Evolutionary conservation across 2,888 invertebrate genomes (phyloP).

Genomic region (Tholera decimalis): DNA sequence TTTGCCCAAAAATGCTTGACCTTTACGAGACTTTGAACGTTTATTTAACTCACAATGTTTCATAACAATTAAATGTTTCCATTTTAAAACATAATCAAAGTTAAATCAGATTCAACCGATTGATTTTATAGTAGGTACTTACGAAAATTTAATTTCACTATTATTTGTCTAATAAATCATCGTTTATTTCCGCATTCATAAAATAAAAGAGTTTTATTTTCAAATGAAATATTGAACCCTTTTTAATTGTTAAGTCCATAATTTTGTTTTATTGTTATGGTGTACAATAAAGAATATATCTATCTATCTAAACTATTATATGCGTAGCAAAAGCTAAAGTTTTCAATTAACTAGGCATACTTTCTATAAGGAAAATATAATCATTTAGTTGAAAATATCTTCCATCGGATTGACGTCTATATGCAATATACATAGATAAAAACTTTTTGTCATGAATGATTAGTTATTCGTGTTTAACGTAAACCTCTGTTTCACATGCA

Average conservation of each 20-base stretch:
- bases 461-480: too few relatives aligned
- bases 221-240: not conserved
- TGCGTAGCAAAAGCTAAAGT: slow-evolving; percentile 12
- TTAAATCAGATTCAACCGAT: slow-evolving; percentile 13
- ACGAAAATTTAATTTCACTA: not conserved
- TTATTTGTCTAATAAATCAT: slow-evolving; percentile 6
- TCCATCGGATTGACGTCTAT: not conserved
- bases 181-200: slow-evolving; percentile 11
- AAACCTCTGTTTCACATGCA: too few relatives aligned
- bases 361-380: not conserved
- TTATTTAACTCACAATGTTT: slow-evolving; percentile 10
- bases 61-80: not conserved
- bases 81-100: not conserved
- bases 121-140: slow-evolving; percentile 19
- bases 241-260: too few relatives aligned
- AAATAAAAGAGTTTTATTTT: slow-evolving; percentile 1
- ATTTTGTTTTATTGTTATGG: too few relatives aligned
- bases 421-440: too few relatives aligned
- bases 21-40: slow-evolving; percentile 28
- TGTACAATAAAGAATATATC: too few relatives aligned
- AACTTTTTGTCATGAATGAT: too few relatives aligned
- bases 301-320: slow-evolving; percentile 8
- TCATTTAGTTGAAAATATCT: not conserved
- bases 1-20: slow-evolving; percentile 24
- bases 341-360: slow-evolving; percentile 7